A percentile compares a stretch with the other conserved stretches of the same genome.
These are phyloP conservation scores for Oscheius myriophilus DNA, from an alignment of 2,888 invertebrate species.

Conservation along the genomic window DNA sequence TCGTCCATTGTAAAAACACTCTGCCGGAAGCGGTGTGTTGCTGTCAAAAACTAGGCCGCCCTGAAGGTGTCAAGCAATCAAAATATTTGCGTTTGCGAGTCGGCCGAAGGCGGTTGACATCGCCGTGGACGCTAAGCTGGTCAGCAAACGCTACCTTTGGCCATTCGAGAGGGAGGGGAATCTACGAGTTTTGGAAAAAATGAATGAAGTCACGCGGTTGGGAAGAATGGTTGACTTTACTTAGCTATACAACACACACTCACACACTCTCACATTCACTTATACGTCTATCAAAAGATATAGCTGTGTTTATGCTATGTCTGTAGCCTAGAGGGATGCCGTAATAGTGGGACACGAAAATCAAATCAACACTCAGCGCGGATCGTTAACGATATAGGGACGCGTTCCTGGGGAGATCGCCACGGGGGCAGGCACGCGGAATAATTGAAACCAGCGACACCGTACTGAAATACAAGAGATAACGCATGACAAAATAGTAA, in stretches of 20 bases:
- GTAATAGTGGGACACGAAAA: slow-evolving; percentile 15
- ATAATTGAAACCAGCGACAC: slow-evolving; percentile 3
- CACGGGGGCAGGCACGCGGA: slow-evolving; percentile 22
- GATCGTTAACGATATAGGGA: slow-evolving; percentile 25
- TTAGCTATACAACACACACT: not conserved
- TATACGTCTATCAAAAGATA: too few species aligned
- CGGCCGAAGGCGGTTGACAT: slow-evolving; percentile 15
- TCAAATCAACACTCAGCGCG: slow-evolving; percentile 24
- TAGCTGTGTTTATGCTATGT: too few species aligned
- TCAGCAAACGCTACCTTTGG: slow-evolving; percentile 23
- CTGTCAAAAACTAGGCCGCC: slow-evolving; percentile 20
- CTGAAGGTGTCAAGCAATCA: slow-evolving; percentile 26
- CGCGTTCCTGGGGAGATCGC: not conserved
- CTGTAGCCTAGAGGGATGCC: not conserved
- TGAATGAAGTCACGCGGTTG: too few species aligned
- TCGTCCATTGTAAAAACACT: too few species aligned
- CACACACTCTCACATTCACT: too few species aligned
- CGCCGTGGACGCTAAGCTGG: slow-evolving; percentile 19
- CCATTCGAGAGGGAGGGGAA: too few species aligned
- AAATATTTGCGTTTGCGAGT: slow-evolving; percentile 23
- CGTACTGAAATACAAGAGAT: not conserved
- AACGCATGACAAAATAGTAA: too few species aligned
- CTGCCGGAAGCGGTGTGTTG: not conserved
- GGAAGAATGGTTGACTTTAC: too few species aligned
- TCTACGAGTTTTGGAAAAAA: too few species aligned